These are phyloP conservation scores for Ophion ventricosus DNA, from an alignment of 2,888 invertebrate genomes.

Conservation along the genomic window DNA sequence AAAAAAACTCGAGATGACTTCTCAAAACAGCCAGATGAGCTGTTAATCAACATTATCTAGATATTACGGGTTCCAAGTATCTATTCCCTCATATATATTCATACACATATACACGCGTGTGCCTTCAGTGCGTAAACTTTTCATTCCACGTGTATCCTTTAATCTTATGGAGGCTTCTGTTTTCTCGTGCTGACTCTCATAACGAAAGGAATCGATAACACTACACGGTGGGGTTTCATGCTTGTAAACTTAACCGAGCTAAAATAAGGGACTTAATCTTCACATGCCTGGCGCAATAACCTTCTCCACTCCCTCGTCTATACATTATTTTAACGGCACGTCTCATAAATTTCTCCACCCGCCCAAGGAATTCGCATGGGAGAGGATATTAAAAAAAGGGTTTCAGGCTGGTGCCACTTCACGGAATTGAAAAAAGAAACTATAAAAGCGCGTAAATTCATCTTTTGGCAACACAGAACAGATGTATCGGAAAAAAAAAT, in stretches of 20 bases:
- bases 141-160: background rate
- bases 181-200: slow-evolving; percentile 3
- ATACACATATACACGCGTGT: background rate
- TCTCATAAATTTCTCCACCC: slow-evolving; percentile 50
- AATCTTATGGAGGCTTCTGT: slow-evolving; percentile 23
- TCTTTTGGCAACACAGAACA: background rate
- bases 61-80: too few species aligned
- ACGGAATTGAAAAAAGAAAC: slow-evolving; percentile 17
- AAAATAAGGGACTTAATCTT: slow-evolving; percentile 51
- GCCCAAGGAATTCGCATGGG: slow-evolving; percentile 47
- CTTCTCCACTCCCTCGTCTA: slow-evolving; percentile 47
- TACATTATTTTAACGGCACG: slow-evolving; percentile 57
- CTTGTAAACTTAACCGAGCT: slow-evolving; percentile 40
- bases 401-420: slow-evolving; percentile 27
- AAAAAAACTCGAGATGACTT: too few species aligned
- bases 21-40: too few species aligned
- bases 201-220: slow-evolving; percentile 36
- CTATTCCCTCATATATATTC: too few species aligned
- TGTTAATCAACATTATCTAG: too few species aligned
- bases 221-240: slow-evolving; percentile 29
- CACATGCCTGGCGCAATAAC: slow-evolving; percentile 52
- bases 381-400: slow-evolving; percentile 36
- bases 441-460: background rate
- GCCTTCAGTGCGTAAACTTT: background rate
- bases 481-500: background rate